A percentile compares a stretch with the other conserved stretches of the same genome.
These are phyloP conservation scores for Paraescarpia echinospica DNA, from an alignment of 1,140 invertebrate species.

Conservation along the genomic window DNA sequence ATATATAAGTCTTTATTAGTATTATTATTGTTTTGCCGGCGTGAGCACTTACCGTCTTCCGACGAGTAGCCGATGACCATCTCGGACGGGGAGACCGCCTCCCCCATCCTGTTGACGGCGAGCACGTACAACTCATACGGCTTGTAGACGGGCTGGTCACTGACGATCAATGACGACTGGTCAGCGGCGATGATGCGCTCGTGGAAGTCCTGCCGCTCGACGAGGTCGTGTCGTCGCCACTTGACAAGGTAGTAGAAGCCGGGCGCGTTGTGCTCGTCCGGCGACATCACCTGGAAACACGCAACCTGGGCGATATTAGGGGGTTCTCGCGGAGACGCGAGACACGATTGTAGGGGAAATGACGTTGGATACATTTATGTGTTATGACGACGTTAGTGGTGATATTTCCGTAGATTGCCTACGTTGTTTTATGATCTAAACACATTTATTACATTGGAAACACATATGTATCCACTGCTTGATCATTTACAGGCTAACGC, in stretches of 20 bases:
- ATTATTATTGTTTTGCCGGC: too few species aligned
- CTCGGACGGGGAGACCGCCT: slow-evolving; percentile 76
- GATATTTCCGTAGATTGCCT: background rate
- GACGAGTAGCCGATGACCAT: slow-evolving; percentile 88
- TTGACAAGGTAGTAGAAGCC: slow-evolving; percentile 31
- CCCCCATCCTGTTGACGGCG: slow-evolving; percentile 87
- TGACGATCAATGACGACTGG: slow-evolving; percentile 16
- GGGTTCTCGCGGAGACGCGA: background rate
- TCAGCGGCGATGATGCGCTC: slow-evolving; percentile 20
- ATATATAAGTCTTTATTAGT: too few species aligned
- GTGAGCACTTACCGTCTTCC: slow-evolving; percentile 64
- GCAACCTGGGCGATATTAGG: background rate
- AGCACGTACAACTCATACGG: slow-evolving; percentile 89
- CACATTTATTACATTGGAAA: background rate
- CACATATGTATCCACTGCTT: too few species aligned
- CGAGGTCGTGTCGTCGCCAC: slow-evolving; percentile 27
- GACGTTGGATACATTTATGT: background rate
- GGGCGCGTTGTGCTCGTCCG: slow-evolving; percentile 31
- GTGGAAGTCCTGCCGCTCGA: background rate
- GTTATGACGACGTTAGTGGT: background rate
- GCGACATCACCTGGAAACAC: slow-evolving; percentile 19
- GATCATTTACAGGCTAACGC: too few species aligned
- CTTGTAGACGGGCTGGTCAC: slow-evolving; percentile 65
- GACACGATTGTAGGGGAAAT: background rate
- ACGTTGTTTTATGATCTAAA: background rate